Evolutionary conservation across 2,888 invertebrate genomes (phyloP), one percentile per base, ranked within the genome.

Genomic region (Saturnia pavonia): DNA sequence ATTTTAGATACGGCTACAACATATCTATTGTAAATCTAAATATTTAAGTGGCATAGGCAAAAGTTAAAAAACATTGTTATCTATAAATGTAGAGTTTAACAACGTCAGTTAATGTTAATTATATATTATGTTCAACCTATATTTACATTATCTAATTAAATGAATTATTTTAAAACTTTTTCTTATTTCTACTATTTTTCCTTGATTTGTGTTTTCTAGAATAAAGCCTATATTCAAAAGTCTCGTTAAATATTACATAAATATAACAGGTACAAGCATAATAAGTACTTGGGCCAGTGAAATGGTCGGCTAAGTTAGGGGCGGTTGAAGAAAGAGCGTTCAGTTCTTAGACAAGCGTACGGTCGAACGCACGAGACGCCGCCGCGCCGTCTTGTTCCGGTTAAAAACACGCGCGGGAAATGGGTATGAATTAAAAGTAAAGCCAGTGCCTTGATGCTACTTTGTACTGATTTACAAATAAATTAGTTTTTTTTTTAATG

Each of bases 341-440:
- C 89, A 91, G 91, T 91, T 78, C 83, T 84, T 85, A 89, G 85
- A 86, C 74, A 82, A 84, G 79, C 86, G 88, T 86, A 86, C 82
- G 75, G 78, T 74, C 74, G 77, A 81, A 77, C 79, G 85, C 83
- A 85, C 89, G 88, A 79, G 60, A 74, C 72, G 74, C 76, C 76
- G 78, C 77, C 76, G 78, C 77, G 14, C 73, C 40, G 74, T 68
- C 69, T 71, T 72, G 78, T 81, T 80, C 74, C 69, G 57, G 27
- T 74, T 74, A 73, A 74, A 77, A 75, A 71, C 82, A 82, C 86
- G 87, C 86, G 86, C 81, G 82, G 77, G 77, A 81, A 82, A 81
- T 82, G 82, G 77, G 77, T 79, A 84, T 83, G 77, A 80, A 74
- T 78, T 72, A 74, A 80, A 82, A 81, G 81, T 77, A 76, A 80